Conservation (phyloP, 1,140 invertebrate genomes). For the Centruroides vittatus region DNA sequence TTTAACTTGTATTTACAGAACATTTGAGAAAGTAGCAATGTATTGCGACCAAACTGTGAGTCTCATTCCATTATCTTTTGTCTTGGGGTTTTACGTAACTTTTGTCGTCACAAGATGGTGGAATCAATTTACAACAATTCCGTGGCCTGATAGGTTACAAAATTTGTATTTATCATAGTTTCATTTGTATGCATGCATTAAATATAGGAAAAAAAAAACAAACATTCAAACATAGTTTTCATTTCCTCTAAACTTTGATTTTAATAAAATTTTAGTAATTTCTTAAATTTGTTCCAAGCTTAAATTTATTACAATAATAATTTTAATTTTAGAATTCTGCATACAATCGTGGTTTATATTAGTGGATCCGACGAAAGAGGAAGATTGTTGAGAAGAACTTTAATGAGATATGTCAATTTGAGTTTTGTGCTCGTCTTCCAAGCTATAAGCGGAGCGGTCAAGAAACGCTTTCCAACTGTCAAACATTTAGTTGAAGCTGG, state of each 20-base stretch:
- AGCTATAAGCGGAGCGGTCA: slow-evolving; percentile 7
- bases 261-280: no score
- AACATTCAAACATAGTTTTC: not conserved
- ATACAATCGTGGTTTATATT: slow-evolving; percentile 37
- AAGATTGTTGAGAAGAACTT: slow-evolving; percentile 19
- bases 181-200: not conserved
- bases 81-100: slow-evolving; percentile 81
- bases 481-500: slow-evolving; percentile 3
- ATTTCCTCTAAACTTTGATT: no score
- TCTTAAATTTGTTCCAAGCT: no score
- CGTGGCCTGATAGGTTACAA: slow-evolving; percentile 52
- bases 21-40: slow-evolving; percentile 55
- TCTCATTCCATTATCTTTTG: slow-evolving; percentile 71
- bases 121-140: slow-evolving; percentile 65
- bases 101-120: slow-evolving; percentile 90
- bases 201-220: not conserved
- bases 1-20: slow-evolving; percentile 30
- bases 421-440: slow-evolving; percentile 10
- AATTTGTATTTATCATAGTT: not conserved
- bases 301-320: not conserved
- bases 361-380: slow-evolving; percentile 20
- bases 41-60: slow-evolving; percentile 62
- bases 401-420: slow-evolving; percentile 21
- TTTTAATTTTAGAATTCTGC: not conserved
- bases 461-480: slow-evolving; percentile 10